Evolutionary conservation across 2,888 invertebrate genomes (phyloP).

Genomic region (Conomelus anceps): DNA sequence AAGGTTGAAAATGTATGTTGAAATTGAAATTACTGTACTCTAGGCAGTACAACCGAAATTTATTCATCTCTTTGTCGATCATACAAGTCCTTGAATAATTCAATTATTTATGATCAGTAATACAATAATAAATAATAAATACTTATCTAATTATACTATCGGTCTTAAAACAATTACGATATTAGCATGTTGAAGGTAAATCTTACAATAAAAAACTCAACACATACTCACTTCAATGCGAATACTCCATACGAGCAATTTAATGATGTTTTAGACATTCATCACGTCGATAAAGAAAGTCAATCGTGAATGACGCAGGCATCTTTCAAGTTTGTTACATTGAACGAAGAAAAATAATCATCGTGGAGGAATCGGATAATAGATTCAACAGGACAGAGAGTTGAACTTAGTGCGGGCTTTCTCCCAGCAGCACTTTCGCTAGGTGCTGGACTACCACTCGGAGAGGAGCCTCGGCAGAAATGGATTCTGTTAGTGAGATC

Average conservation of each 20-base stretch:
- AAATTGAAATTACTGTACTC: too few species aligned
- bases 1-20: too few species aligned
- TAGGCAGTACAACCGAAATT: too few species aligned
- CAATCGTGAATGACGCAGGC: slow-evolving; percentile 49
- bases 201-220: background rate
- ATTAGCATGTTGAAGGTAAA: background rate
- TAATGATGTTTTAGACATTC: background rate
- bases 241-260: background rate
- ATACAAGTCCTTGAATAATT: too few species aligned
- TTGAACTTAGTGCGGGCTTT: slow-evolving; percentile 40
- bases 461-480: slow-evolving; percentile 56
- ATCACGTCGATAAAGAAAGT: background rate
- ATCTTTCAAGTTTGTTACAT: slow-evolving; percentile 83
- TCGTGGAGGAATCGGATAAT: slow-evolving; percentile 82
- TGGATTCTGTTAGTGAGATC: slow-evolving; percentile 75
- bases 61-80: too few species aligned
- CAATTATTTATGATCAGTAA: too few species aligned
- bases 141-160: background rate
- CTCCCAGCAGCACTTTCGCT: slow-evolving; percentile 41
- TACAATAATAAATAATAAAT: too few species aligned
- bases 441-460: slow-evolving; percentile 39
- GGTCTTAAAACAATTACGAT: background rate
- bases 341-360: slow-evolving; percentile 74
- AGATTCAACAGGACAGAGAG: slow-evolving; percentile 77
- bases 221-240: background rate